Evolutionary conservation across 2,888 invertebrate species (phyloP), one percentile per base, ranked within the genome.

Genomic region (Calliscelio sp.): DNA sequence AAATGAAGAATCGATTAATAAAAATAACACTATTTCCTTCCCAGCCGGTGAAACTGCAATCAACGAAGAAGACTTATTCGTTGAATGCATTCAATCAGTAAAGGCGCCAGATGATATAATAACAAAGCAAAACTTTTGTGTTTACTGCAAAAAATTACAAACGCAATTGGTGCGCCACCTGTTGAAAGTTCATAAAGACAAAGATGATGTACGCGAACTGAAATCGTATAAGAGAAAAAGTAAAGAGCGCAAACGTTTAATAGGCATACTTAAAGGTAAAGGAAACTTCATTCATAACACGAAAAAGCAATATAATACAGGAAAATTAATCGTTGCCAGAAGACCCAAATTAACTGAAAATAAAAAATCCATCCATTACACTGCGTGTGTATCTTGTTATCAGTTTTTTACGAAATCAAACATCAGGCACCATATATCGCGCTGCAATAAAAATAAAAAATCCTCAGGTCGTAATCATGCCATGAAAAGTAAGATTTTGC

Each of bases 221-320:
- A 63, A 44, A 8, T 44, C 46, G 7, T 24, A 41, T 16, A n/a
- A 10, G 2, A 25, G 10, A 7, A 55, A 55, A 63, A n/a, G 28
- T 14, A 22, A 44, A 3, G 16, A 10, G 35, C 53, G 68, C 16
- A 68, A 38, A 25, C 2, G 18, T 18, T 10, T 68, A 3, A 20
- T 68, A 5, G 32, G 1, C 1, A 53, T n/a, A 18, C n/a, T 68
- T 1, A 55, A n/a, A 46, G 77, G 77, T 10, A 86, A 81, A 55
- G 87, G 87, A 38, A 85, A 84, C 75, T 86, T 84, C 49, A 6
- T 86, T 8, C 87, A 78, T 35, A 88, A 88, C 38, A 86, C 86
- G 0, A 35, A 66, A 24, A 20, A 24, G 10, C 75, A 85, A 61
- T 81, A 65, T 22, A 88, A 88, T 57, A 63, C 82, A 3, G 88